These are phyloP conservation scores for Psilanteris sp. DNA, from an alignment of 1,140 invertebrate genomes.

Conservation along the genomic window DNA sequence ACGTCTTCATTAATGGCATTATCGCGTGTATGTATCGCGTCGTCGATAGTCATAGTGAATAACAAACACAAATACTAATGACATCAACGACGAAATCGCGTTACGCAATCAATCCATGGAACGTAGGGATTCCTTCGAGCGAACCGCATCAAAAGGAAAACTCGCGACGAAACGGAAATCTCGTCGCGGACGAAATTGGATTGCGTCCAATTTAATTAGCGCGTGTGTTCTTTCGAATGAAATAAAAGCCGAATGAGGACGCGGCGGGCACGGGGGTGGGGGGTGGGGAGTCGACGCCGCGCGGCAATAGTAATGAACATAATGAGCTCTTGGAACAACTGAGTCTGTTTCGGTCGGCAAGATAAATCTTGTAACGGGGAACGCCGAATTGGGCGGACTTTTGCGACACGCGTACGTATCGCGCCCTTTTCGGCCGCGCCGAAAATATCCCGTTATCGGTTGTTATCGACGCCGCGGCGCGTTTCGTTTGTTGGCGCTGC, in stretches of 20 bases:
- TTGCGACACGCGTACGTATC: too few species aligned
- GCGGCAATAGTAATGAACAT: too few species aligned
- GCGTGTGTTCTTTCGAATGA: slow-evolving; percentile 24
- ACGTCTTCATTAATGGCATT: slow-evolving; percentile 32
- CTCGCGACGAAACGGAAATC: slow-evolving; percentile 17
- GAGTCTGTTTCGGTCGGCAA: too few species aligned
- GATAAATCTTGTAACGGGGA: too few species aligned
- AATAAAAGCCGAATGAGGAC: slow-evolving; percentile 11
- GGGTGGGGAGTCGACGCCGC: too few species aligned
- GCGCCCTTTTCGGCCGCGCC: too few species aligned
- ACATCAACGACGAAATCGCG: slow-evolving; percentile 43
- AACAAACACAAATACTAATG: slow-evolving; percentile 34
- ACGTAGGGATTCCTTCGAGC: slow-evolving; percentile 19
- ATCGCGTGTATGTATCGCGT: slow-evolving; percentile 13
- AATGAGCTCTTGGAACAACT: too few species aligned
- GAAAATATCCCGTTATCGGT: too few species aligned
- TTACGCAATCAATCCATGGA: slow-evolving; percentile 48
- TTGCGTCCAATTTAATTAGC: slow-evolving; percentile 52
- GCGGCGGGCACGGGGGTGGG: too few species aligned
- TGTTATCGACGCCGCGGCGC: too few species aligned
- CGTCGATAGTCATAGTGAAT: slow-evolving; percentile 24
- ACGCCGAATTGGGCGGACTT: too few species aligned
- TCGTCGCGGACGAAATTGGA: slow-evolving; percentile 42
- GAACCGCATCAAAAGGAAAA: slow-evolving; percentile 34
- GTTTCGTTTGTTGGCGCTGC: too few species aligned